Evolutionary conservation across 2,797 vertebrate species (phyloP).

Genomic region (Mormyrops attenuatus): DNA sequence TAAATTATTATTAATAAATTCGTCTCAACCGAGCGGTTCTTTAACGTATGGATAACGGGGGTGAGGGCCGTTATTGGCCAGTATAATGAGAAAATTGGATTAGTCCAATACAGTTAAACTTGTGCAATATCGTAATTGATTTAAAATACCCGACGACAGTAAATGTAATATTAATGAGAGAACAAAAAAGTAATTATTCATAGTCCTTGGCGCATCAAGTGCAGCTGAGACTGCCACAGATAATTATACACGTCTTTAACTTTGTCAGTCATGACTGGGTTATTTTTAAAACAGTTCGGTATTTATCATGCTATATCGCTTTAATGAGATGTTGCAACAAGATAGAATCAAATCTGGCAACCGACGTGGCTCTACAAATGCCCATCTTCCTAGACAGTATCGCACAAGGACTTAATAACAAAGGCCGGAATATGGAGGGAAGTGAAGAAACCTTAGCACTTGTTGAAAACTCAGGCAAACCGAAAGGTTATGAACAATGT

Average conservation of each 20-base stretch:
- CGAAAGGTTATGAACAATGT: background rate
- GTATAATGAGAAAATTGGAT: background rate
- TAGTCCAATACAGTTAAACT: constrained; percentile 4
- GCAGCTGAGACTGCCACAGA: background rate
- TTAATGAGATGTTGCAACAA: background rate
- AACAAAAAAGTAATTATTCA: constrained; percentile 8
- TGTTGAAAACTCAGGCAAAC: background rate
- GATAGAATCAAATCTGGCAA: background rate
- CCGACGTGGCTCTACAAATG: background rate
- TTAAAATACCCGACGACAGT: constrained; percentile 3
- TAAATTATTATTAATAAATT: background rate
- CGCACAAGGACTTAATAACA: background rate
- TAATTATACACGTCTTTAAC: background rate
- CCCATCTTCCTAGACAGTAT: background rate
- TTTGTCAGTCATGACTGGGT: background rate
- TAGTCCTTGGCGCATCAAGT: background rate
- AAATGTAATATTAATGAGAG: background rate
- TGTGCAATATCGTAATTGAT: background rate
- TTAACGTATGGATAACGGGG: background rate
- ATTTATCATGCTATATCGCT: background rate
- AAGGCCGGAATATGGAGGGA: background rate
- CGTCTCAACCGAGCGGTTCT: background rate
- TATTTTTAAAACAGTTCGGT: background rate
- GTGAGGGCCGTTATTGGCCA: background rate
- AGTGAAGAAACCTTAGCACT: background rate